These are phyloP conservation scores for Acronicta alni DNA, from an alignment of 2,888 invertebrate genomes.

Conservation along the genomic window DNA sequence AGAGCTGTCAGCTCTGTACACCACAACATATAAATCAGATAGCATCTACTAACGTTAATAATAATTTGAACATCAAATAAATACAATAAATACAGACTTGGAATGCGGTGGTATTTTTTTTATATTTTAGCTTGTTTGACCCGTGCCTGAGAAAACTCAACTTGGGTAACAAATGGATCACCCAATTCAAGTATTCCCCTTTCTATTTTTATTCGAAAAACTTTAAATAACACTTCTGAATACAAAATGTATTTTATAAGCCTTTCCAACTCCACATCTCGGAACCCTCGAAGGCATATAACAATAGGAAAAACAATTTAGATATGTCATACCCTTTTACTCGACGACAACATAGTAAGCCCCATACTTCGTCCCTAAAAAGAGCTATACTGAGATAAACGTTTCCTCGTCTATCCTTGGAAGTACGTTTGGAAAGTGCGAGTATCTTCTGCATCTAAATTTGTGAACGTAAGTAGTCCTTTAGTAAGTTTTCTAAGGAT, in stretches of 20 bases:
- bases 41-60: no score
- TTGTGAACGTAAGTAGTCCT: not conserved
- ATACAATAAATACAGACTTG: no score
- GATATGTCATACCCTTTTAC: constrained; percentile 54
- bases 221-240: constrained; percentile 21
- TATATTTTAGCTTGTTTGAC: no score
- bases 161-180: no score
- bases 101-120: no score
- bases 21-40: no score
- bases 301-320: constrained; percentile 55
- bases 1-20: no score
- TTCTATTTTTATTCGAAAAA: constrained; percentile 4
- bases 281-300: constrained; percentile 41
- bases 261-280: constrained; percentile 30
- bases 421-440: constrained; percentile 19
- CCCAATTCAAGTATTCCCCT: no score
- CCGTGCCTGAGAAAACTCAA: no score
- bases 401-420: constrained; percentile 30
- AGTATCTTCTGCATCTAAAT: constrained; percentile 44
- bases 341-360: constrained; percentile 49
- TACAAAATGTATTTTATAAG: constrained; percentile 38
- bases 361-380: constrained; percentile 34
- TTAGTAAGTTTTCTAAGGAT: constrained; percentile 7
- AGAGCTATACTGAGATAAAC: constrained; percentile 36
- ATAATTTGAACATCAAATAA: no score